Evolutionary conservation across 2,797 vertebrate species (phyloP).

Genomic region (Loris lydekkerianus): DNA sequence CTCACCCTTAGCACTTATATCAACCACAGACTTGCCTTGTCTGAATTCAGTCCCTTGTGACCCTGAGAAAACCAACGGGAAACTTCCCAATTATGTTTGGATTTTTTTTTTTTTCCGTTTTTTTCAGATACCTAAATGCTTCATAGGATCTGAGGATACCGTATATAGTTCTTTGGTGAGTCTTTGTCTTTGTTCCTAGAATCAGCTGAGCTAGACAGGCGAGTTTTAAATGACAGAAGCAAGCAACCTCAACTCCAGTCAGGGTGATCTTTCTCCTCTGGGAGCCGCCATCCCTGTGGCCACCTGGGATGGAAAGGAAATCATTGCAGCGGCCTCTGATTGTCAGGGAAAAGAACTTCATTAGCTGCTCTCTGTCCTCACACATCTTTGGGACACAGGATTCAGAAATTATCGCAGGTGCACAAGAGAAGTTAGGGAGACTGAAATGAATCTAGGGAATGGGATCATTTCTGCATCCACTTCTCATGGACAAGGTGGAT

Average conservation of each 20-base stretch:
- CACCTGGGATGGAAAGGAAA: background rate
- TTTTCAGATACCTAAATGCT: constrained; percentile 27
- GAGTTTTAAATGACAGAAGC: constrained; percentile 5
- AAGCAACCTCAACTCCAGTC: background rate
- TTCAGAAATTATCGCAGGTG: constrained; percentile 8
- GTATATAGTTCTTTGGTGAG: background rate
- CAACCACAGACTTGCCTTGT: background rate
- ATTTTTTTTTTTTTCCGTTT: background rate
- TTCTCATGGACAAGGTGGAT: background rate
- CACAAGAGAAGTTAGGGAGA: background rate
- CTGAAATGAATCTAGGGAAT: constrained; percentile 19
- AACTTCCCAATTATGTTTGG: background rate
- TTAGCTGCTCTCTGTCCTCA: background rate
- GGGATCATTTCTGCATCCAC: background rate
- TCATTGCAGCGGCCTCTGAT: background rate
- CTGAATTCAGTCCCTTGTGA: background rate
- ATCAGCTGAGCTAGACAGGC: background rate
- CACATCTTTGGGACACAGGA: background rate
- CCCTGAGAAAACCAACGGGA: background rate
- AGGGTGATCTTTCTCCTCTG: background rate
- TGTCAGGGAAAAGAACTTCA: background rate
- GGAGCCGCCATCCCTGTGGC: background rate
- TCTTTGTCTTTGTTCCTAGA: background rate
- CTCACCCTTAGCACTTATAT: background rate
- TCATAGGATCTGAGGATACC: background rate